Percentiles rank a stretch among this genome's conserved stretches.
These are phyloP conservation scores for Parotocinclus haroldoi DNA, from an alignment of 2,797 vertebrate genomes.

Conservation along the genomic window DNA sequence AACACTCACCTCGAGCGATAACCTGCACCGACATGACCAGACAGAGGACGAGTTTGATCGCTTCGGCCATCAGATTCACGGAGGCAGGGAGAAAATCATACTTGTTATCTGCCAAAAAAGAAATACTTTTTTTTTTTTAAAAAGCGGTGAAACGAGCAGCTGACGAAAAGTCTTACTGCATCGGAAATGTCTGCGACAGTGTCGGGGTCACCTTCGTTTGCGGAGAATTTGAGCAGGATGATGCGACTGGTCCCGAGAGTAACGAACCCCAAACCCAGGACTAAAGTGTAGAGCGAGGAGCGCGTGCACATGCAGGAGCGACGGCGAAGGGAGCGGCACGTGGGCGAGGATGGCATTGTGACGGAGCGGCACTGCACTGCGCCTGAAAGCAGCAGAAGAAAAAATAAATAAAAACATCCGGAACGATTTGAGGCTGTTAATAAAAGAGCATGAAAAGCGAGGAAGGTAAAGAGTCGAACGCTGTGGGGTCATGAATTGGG, in stretches of 20 bases:
- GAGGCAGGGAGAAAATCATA: constrained; percentile 95
- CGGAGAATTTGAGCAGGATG: constrained; percentile 89
- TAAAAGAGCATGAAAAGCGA: no score
- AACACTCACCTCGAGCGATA: constrained; percentile 79
- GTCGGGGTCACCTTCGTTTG: constrained; percentile 80
- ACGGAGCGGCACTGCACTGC: no score
- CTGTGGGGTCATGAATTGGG: no score
- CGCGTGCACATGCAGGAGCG: constrained; percentile 65
- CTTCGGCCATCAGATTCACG: constrained; percentile 93
- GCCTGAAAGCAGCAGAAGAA: neutral
- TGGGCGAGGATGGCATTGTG: constrained; percentile 9
- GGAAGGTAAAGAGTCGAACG: no score
- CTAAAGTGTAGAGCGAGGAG: constrained; percentile 76
- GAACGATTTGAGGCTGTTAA: no score
- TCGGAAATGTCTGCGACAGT: neutral
- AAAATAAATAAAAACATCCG: no score
- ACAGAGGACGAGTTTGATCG: constrained; percentile 87
- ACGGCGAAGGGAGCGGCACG: constrained; percentile 49
- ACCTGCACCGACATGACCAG: constrained; percentile 81
- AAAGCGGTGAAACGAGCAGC: neutral
- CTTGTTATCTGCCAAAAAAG: constrained; percentile 78
- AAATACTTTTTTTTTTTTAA: no score
- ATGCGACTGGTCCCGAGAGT: constrained; percentile 86
- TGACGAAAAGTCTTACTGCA: neutral
- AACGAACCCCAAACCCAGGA: constrained; percentile 81